Percentiles rank a stretch among this genome's conserved stretches.
Conservation (phyloP, 1,140 invertebrate species). For the Orius laevigatus region DNA sequence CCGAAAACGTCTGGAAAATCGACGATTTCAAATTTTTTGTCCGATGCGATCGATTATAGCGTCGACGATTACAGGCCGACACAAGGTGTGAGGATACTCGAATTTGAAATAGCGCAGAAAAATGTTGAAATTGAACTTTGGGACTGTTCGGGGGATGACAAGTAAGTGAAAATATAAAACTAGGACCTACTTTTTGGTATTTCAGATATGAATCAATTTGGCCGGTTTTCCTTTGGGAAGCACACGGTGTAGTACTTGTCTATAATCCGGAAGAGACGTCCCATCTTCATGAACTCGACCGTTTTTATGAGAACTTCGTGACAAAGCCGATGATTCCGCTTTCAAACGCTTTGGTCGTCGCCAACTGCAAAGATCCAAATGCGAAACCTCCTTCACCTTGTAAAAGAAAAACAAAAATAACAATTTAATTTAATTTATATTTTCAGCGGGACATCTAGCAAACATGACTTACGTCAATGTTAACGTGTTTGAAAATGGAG, state of each 20-base stretch:
- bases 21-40: slow-evolving; percentile 43
- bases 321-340: slow-evolving; percentile 25
- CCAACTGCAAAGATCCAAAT: slow-evolving; percentile 7
- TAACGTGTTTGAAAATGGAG: slow-evolving; percentile 12
- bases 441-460: slow-evolving; percentile 9
- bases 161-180: no score
- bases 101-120: slow-evolving; percentile 44
- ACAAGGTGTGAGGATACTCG: slow-evolving; percentile 47
- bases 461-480: slow-evolving; percentile 5
- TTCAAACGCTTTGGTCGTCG: slow-evolving; percentile 9
- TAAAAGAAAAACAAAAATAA: neutral
- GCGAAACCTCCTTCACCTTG: neutral
- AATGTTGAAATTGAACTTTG: slow-evolving; percentile 50
- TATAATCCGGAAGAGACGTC: slow-evolving; percentile 42
- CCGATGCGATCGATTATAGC: slow-evolving; percentile 42
- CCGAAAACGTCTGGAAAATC: slow-evolving; percentile 39
- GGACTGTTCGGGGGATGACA: slow-evolving; percentile 52
- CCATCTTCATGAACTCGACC: slow-evolving; percentile 44
- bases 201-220: slow-evolving; percentile 58
- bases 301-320: slow-evolving; percentile 57
- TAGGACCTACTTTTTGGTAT: slow-evolving; percentile 17
- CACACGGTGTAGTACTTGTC: slow-evolving; percentile 57
- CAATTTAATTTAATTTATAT: neutral
- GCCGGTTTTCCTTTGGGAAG: slow-evolving; percentile 52
- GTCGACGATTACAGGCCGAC: slow-evolving; percentile 45